A percentile compares a stretch with the other conserved stretches of the same genome.
phyloP scores from a whole-genome alignment of 2,797 vertebrate genomes.

The Fistularia commersonii region DNA sequence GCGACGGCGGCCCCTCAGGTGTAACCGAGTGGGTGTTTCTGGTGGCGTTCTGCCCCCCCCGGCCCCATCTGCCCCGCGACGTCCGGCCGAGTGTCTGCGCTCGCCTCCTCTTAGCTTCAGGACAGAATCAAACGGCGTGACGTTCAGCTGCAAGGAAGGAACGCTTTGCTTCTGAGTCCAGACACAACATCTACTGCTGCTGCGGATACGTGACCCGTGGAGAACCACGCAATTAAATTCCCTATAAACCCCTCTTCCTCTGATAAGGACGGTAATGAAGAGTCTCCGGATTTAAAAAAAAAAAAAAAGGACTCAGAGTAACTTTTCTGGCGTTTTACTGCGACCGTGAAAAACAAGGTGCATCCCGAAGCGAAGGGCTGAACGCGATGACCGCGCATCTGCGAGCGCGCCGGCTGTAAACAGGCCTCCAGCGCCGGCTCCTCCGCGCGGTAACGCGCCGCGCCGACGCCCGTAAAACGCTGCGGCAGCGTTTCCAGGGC shows the following conservation, averaged over 20 bases:
- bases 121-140: constrained; percentile 21
- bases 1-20: constrained; percentile 60
- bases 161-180: constrained; percentile 21
- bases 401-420: constrained; percentile 53
- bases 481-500: constrained; percentile 55
- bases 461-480: constrained; percentile 52
- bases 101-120: constrained; percentile 17
- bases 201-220: too few relatives aligned
- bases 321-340: too few relatives aligned
- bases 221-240: too few relatives aligned
- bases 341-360: constrained; percentile 51
- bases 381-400: constrained; percentile 57
- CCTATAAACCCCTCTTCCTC: too few relatives aligned
- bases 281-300: too few relatives aligned
- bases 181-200: constrained; percentile 20
- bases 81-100: constrained; percentile 27
- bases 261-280: constrained; percentile 37
- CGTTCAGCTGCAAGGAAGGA: too few relatives aligned
- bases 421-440: constrained; percentile 54
- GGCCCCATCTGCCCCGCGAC: constrained; percentile 43
- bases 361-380: constrained; percentile 60
- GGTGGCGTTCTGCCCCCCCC: constrained; percentile 42
- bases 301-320: too few relatives aligned
- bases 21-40: constrained; percentile 47
- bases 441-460: constrained; percentile 58